Evolutionary conservation across 2,888 invertebrate species (phyloP).

Genomic region (Melanchra persicariae): DNA sequence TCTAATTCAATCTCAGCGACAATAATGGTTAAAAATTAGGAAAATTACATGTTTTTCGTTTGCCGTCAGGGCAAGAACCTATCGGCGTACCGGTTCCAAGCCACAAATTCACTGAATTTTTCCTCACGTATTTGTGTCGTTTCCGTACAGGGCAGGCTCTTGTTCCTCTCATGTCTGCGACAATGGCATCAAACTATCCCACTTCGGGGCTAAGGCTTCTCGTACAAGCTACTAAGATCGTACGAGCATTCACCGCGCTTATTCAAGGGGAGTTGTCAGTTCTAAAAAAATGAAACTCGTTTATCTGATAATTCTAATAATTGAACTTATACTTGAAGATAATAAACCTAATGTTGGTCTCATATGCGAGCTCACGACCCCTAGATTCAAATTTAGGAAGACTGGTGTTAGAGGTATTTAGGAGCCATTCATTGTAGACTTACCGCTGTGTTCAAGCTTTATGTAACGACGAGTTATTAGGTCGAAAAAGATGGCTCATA

Average conservation of each 20-base stretch:
- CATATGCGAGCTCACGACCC: neutral
- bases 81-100: too few species aligned
- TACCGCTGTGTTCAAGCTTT: conserved; percentile 47
- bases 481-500: conserved; percentile 59
- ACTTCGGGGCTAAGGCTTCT: too few species aligned
- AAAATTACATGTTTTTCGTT: too few species aligned
- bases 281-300: neutral
- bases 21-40: too few species aligned
- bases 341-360: neutral
- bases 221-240: too few species aligned
- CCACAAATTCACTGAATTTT: too few species aligned
- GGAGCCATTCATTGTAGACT: conserved; percentile 56
- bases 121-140: too few species aligned
- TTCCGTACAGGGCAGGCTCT: too few species aligned
- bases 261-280: neutral
- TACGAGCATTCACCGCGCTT: neutral
- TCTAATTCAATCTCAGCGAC: too few species aligned
- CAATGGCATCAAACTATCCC: too few species aligned
- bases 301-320: neutral
- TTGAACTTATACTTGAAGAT: neutral
- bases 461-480: conserved; percentile 58
- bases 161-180: too few species aligned
- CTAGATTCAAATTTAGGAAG: conserved; percentile 35
- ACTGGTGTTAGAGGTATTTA: conserved; percentile 31
- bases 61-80: too few species aligned